phyloP scores from a whole-genome alignment of 2,113 vertebrate genomes.

The Hippoglossus stenolepis region DNA sequence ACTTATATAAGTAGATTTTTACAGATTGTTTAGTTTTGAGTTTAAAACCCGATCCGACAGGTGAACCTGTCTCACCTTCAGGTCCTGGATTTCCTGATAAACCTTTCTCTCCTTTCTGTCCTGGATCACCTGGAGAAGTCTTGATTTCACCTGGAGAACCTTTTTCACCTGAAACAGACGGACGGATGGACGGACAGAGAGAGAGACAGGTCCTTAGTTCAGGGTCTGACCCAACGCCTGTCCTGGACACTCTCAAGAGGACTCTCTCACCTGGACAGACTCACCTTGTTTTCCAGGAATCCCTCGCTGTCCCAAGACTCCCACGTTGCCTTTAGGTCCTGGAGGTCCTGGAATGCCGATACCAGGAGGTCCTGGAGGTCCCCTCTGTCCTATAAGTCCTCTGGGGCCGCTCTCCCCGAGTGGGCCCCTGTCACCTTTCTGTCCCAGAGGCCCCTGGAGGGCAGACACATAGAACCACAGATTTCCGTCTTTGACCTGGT shows the following conservation, averaged over 20 bases:
- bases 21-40: neutral
- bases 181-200: neutral
- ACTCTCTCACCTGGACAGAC: neutral
- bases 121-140: slow-evolving; percentile 67
- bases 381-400: slow-evolving; percentile 69
- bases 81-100: slow-evolving; percentile 63
- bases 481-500: neutral
- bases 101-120: slow-evolving; percentile 75
- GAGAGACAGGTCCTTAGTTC: neutral
- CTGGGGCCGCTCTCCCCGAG: slow-evolving; percentile 46
- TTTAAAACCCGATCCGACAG: neutral
- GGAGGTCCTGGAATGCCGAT: slow-evolving; percentile 65
- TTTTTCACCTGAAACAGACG: slow-evolving; percentile 71
- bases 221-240: neutral
- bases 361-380: slow-evolving; percentile 62
- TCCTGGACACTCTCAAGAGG: neutral
- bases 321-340: slow-evolving; percentile 72
- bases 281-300: slow-evolving; percentile 75
- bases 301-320: slow-evolving; percentile 69
- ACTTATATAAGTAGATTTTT: neutral
- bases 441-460: slow-evolving; percentile 66
- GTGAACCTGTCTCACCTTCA: slow-evolving; percentile 57
- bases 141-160: slow-evolving; percentile 61
- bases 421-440: slow-evolving; percentile 68
- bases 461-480: neutral